phyloP scores from a whole-genome alignment of 1,140 invertebrate species.

The Laupala kohalensis region DNA sequence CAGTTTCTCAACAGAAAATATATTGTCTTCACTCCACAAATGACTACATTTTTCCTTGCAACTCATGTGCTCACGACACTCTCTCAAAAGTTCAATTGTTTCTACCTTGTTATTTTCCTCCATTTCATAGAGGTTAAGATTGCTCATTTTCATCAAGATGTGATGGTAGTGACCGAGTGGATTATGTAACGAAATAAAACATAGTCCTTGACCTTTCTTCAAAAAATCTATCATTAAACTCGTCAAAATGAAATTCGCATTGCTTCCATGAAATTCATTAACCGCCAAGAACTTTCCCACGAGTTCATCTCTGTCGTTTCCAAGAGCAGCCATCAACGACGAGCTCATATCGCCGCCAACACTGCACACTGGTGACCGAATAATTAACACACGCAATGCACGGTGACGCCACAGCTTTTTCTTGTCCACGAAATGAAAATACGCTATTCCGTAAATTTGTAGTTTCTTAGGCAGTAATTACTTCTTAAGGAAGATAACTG shows the following conservation, averaged over 20 bases:
- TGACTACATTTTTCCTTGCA: not conserved
- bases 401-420: too few species aligned
- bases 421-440: too few species aligned
- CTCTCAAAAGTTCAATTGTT: constrained; percentile 40
- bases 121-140: constrained; percentile 42
- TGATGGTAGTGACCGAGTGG: constrained; percentile 55
- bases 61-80: constrained; percentile 25
- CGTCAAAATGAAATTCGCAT: constrained; percentile 54
- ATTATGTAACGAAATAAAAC: constrained; percentile 53
- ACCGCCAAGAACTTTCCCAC: constrained; percentile 43
- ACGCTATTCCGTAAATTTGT: too few species aligned
- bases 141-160: constrained; percentile 55
- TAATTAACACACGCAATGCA: too few species aligned
- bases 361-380: too few species aligned
- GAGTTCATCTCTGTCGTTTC: constrained; percentile 40
- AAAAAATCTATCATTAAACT: constrained; percentile 41
- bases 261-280: constrained; percentile 49
- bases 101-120: constrained; percentile 36
- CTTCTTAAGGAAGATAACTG: too few species aligned
- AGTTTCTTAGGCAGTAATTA: too few species aligned
- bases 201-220: constrained; percentile 38
- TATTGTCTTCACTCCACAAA: constrained; percentile 25
- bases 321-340: constrained; percentile 28
- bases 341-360: not conserved
- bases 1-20: not conserved